A percentile compares a stretch with the other conserved stretches of the same genome.
Evolutionary conservation across 2,797 vertebrate genomes (phyloP).

Genomic region (Sebastes vulpes): DNA sequence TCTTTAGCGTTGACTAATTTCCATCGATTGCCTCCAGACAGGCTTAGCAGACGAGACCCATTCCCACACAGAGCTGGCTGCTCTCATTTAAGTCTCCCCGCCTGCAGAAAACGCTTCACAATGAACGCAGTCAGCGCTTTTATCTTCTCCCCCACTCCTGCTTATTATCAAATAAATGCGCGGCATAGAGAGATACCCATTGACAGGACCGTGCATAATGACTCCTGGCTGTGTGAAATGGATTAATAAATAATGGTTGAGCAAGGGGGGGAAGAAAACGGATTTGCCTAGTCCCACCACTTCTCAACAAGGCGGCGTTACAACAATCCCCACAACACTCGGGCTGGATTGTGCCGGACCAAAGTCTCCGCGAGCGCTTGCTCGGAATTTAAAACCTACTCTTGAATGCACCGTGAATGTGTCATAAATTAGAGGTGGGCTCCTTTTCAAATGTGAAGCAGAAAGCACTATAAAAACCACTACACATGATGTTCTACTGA

Average conservation of each 20-base stretch:
- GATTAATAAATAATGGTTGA: conserved; percentile 87
- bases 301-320: conserved; percentile 59
- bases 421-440: conserved; percentile 55
- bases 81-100: conserved; percentile 82
- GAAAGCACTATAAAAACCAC: conserved; percentile 50
- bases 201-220: conserved; percentile 86
- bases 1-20: conserved; percentile 89
- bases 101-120: conserved; percentile 79
- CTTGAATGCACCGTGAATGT: conserved; percentile 28
- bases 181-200: conserved; percentile 84
- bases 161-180: conserved; percentile 88
- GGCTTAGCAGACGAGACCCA: conserved; percentile 86
- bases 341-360: conserved; percentile 58
- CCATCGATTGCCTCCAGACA: conserved; percentile 89
- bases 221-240: conserved; percentile 87
- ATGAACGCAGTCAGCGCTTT: conserved; percentile 86
- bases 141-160: conserved; percentile 82
- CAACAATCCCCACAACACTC: conserved; percentile 68
- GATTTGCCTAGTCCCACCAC: conserved; percentile 73
- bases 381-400: conserved; percentile 59
- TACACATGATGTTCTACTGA: conserved; percentile 61
- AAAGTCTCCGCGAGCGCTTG: conserved; percentile 58
- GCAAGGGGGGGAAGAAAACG: conserved; percentile 68
- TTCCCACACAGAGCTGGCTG: conserved; percentile 85
- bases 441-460: conserved; percentile 63